phyloP scores from a whole-genome alignment of 2,888 invertebrate genomes.

The Polymixis flavicincta region DNA sequence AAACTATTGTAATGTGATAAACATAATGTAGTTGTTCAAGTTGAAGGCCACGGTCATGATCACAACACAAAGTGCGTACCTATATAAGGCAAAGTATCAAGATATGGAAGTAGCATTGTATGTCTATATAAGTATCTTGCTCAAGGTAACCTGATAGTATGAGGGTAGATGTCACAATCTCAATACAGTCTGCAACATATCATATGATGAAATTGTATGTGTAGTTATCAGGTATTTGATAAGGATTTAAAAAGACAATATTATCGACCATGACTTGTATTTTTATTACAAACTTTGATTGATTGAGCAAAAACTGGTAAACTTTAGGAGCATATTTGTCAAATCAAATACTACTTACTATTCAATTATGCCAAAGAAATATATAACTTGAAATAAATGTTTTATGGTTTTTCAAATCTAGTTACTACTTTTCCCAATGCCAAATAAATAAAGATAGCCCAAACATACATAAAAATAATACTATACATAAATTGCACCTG shows the following conservation, averaged over 20 bases:
- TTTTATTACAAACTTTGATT: conserved; percentile 30
- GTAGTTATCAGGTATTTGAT: conserved; percentile 34
- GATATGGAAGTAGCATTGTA: conserved; percentile 75
- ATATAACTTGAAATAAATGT: background rate
- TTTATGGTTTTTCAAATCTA: background rate
- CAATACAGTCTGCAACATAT: conserved; percentile 20
- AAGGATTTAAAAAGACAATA: conserved; percentile 10
- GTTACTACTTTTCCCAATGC: background rate
- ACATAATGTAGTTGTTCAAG: conserved; percentile 59
- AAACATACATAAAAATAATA: conserved; percentile 13
- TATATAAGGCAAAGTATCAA: conserved; percentile 64
- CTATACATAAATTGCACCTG: conserved; percentile 9
- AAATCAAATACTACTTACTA: conserved; percentile 5
- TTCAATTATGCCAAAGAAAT: background rate
- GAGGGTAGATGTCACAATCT: conserved; percentile 35
- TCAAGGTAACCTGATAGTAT: conserved; percentile 66
- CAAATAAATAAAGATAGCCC: background rate
- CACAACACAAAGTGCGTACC: conserved; percentile 60
- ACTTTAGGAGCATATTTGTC: background rate
- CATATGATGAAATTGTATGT: conserved; percentile 35
- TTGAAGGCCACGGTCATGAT: conserved; percentile 72
- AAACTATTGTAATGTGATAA: conserved; percentile 31
- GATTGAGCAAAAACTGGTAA: conserved; percentile 18
- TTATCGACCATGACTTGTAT: conserved; percentile 21
- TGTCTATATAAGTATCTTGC: conserved; percentile 67